These are phyloP conservation scores for Cyclophora albipunctata DNA, from an alignment of 2,888 invertebrate genomes.

Conservation along the genomic window DNA sequence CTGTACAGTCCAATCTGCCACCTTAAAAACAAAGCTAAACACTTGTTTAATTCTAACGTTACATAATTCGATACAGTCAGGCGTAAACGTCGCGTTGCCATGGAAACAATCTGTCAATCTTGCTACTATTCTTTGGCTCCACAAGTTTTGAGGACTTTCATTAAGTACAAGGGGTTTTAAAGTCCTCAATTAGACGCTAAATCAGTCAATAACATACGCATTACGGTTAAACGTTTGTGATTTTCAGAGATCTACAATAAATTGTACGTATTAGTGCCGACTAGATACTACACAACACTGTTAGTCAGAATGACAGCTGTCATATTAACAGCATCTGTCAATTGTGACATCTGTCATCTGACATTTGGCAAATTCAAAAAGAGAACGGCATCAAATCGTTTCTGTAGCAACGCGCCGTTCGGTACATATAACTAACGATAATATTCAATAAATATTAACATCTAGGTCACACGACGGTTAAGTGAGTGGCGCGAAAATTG, in stretches of 20 bases:
- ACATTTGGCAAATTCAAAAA: no score
- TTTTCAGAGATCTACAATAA: conserved; percentile 2
- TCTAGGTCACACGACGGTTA: conserved; percentile 14
- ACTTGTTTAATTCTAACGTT: no score
- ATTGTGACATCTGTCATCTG: no score
- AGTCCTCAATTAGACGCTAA: not conserved
- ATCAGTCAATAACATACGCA: no score
- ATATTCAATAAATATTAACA: conserved; percentile 19
- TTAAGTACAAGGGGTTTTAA: no score
- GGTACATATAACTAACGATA: not conserved
- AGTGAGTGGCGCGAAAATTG: not conserved
- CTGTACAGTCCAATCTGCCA: no score
- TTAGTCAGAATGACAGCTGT: no score
- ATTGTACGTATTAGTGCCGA: conserved; percentile 14
- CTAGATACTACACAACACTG: conserved; percentile 15
- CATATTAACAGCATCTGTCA: no score
- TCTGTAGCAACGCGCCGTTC: conserved; percentile 36
- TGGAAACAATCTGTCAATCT: no score
- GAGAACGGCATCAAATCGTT: conserved; percentile 1
- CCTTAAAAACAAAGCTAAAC: no score
- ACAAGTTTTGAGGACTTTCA: not conserved
- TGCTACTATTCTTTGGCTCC: conserved; percentile 19
- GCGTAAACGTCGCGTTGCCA: no score
- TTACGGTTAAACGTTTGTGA: no score
- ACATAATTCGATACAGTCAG: not conserved